Conservation (phyloP, 2,797 vertebrate species). For the Melanotaenia parkinsoni region DNA sequence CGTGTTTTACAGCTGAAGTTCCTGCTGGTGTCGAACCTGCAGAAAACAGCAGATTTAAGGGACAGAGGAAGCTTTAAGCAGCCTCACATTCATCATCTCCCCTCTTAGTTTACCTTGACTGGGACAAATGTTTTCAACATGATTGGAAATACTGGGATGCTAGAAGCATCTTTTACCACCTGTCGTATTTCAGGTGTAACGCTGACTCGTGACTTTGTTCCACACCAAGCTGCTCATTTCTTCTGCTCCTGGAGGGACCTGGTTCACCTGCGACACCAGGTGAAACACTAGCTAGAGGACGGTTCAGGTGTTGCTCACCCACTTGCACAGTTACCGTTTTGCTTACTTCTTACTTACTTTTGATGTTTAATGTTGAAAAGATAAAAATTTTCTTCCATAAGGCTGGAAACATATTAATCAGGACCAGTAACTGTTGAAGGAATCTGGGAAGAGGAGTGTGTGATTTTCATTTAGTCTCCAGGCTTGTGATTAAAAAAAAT, state of each 20-base stretch:
- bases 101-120: constrained; percentile 6
- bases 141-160: not conserved
- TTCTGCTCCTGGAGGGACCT: constrained; percentile 28
- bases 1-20: not conserved
- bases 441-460: constrained; percentile 15
- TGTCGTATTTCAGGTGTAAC: not conserved
- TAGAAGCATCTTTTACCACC: constrained; percentile 3
- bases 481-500: constrained; percentile 67
- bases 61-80: constrained; percentile 18
- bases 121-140: constrained; percentile 17
- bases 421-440: constrained; percentile 17
- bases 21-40: not conserved
- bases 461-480: constrained; percentile 54
- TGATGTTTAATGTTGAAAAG: too few relatives aligned
- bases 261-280: constrained; percentile 28
- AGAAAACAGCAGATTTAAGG: not conserved
- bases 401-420: constrained; percentile 15
- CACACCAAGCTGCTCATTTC: constrained; percentile 12
- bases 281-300: constrained; percentile 11
- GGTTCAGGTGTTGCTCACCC: constrained; percentile 16
- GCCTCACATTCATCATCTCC: constrained; percentile 12
- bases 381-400: constrained; percentile 15
- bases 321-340: constrained; percentile 1
- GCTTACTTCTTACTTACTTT: constrained; percentile 14
- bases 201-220: not conserved